Evolutionary conservation across 2,797 vertebrate genomes (phyloP), one percentile per base, ranked within the genome.

Genomic region (Gallinago nigripennis): DNA sequence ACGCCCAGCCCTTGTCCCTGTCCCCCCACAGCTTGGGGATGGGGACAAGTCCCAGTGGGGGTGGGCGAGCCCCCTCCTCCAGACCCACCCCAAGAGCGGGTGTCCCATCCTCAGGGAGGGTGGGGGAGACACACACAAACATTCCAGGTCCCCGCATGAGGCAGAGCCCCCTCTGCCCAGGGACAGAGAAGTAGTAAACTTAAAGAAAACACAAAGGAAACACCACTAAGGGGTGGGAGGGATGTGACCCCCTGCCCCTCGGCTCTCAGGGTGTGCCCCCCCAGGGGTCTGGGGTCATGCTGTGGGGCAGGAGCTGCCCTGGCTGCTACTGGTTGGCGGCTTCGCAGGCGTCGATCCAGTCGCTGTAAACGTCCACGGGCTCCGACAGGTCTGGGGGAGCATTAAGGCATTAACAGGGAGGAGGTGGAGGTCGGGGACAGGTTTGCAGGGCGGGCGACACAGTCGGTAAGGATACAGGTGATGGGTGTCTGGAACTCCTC

Each of bases 401-500:
- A 82, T 72, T 77, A 82, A 86, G 87, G 77, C 33, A 35, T 17
- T 27, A 60, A 61, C 70, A 0, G 9, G 19, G 20, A 2, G 3
- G 7, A 2, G 12, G 41, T 20, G 16, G 18, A 17, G 41, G 41
- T 43, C 41, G 16, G 6, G 17, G 25, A 45, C 17, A 19, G 18
- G 43, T 18, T 45, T 37, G 37, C 11, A 7, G 16, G 25, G 5
- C 15, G 30, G 43, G 35, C 39, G 57, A 8, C 17, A 28, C 31
- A 43, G 16, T 31, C 3, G 2, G 6, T n/a, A 95, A 99, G 99
- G 99, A 99, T 99, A 99, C 99, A 99, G 3, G 99, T 99, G 91
- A 99, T 99, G 21, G 99, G 99, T 1, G 99, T 99, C 98, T 99
- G 99, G 97, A 99, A 99, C 96, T 99, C 99, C 93, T 99, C 99